A percentile compares a stretch with the other conserved stretches of the same genome.
Conservation (phyloP, 1,140 invertebrate species). For the Cydia pomonella region DNA sequence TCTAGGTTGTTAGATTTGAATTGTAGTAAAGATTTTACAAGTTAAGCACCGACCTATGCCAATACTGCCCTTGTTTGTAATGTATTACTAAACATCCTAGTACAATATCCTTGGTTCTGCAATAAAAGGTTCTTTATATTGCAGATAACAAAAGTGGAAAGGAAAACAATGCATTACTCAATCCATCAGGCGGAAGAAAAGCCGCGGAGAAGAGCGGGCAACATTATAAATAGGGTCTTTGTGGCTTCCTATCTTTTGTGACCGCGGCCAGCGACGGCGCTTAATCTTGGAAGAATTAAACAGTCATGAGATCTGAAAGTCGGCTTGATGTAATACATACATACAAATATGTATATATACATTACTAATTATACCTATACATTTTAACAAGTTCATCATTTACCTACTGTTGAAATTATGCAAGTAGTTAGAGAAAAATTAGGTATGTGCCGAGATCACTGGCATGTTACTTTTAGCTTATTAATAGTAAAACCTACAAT, state of each 20-base stretch:
- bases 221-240: conserved; percentile 57
- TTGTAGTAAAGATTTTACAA: not conserved
- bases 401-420: too few species aligned
- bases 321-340: not conserved
- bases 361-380: too few species aligned
- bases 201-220: conserved; percentile 48
- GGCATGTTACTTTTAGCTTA: too few species aligned
- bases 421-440: too few species aligned
- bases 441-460: too few species aligned
- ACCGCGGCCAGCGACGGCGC: not conserved
- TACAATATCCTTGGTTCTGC: conserved; percentile 7
- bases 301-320: conserved; percentile 11
- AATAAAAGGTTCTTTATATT: conserved; percentile 23
- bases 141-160: conserved; percentile 42
- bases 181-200: conserved; percentile 62
- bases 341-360: too few species aligned
- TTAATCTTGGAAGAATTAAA: conserved; percentile 1
- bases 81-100: not conserved
- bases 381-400: too few species aligned
- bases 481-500: too few species aligned
- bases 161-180: conserved; percentile 57
- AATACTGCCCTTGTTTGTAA: not conserved
- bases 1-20: too few species aligned
- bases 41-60: not conserved
- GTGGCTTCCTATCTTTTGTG: conserved; percentile 39